Evolutionary conservation across 2,113 vertebrate genomes (phyloP), one percentile per base, ranked within the genome.

Genomic region (Chelonoidis abingdonii): DNA sequence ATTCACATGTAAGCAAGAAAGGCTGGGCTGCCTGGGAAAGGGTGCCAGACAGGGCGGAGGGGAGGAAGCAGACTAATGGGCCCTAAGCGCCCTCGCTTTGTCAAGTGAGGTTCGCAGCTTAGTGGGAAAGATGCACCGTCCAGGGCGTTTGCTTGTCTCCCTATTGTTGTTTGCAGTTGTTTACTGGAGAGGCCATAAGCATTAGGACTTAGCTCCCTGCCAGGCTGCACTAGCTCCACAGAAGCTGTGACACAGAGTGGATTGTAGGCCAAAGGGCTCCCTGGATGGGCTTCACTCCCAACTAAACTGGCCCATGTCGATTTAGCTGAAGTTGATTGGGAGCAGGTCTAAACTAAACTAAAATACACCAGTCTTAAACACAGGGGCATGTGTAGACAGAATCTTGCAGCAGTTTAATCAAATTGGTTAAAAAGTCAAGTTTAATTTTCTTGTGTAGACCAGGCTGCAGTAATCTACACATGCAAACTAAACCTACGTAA

Each of bases 21-120:
- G 47, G 89, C 75, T 16, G 92, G 94, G 95, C 84, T 87, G 82
- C 84, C 83, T 52, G 88, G 59, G 52, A 50, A 79, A 80, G 89
- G 65, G 89, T 79, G 94, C 96, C 93, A 97, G 97, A 96, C 97
- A 7, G 93, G 95, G 93, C 84, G 93, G 94, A 80, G 97, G 83
- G 89, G 44, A 59, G 9, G 82, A 47, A 35, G 10, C 24, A n/a
- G 92, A 92, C 88, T 93, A 59, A 31, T 8, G 78, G 80, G 89
- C 50, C 22, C 41, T 6, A 78, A 44, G 27, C 29, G 83, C 84
- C 84, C 2, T 3, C 0, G 52, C 72, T 80, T 72, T 41, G 86
- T 72, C 78, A 3, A 35, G 87, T n/a, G 57, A n/a, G 53, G 85
- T 54, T 84, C 2, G 47, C 92, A 75, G 56, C 89, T 76, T 0